Base-by-base conservation (phyloP, 2,888 invertebrate species). In the Drosophila phalerata region DNA sequence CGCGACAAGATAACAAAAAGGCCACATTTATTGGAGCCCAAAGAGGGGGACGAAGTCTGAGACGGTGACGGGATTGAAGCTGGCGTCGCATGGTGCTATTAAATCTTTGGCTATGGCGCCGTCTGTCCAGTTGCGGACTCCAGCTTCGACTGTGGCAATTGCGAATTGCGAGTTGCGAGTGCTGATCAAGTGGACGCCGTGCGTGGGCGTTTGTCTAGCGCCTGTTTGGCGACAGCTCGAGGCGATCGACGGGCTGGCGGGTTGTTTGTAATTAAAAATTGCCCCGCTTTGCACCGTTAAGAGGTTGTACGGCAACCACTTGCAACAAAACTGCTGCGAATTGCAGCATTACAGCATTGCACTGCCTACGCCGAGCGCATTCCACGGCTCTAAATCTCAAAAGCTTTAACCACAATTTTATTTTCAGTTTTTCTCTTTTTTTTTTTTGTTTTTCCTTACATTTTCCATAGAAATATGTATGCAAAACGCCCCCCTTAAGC, bases 1-100 rank as follows among this genome's bases (percentile, higher is more conserved):
- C 78, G 79, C 74, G 85, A 88, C 85, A 81, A 85, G 88, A 88
- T 80, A 85, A 85, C 88, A 83, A 85, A 85, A 84, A 86, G 80
- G 66, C 71, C 78, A 34, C 17, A 19, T 49, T 49, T 69, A 55
- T 42, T 55, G 63, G 15, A 15, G 49, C 1, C 25, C 40, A 47
- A 47, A 43, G 69, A 30, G 15, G 65, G 28, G 32, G 52, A 5
- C 9, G 55, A 34, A 48, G 43, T 13, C 25, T 17, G 15, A 56
- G 62, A 19, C 8, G 28, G 0, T 8, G 30, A 9, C 19, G 51
- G 48, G n/a, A 42, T 17, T 53, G 48, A 34, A 25, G 28, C 49
- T 52, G 61, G 53, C 32, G 45, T 47, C 42, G 62, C 56, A 45
- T 37, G 56, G 48, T 69, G 66, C 84, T 79, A 79, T 82, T 80